Base-by-base conservation (phyloP, 2,888 invertebrate species). In the Daptonema setosum region DNA sequence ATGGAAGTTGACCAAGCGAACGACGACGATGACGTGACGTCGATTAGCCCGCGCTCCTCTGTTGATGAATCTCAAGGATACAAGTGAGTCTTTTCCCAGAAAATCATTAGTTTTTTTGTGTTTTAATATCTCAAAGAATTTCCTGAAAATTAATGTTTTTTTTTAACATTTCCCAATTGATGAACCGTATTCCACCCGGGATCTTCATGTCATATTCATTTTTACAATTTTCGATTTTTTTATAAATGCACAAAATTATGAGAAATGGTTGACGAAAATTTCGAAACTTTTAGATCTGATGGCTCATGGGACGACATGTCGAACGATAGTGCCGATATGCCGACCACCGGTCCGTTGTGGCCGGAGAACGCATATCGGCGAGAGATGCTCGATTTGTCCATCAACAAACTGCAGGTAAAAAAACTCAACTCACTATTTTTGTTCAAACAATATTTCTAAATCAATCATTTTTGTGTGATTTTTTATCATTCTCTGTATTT, bases 281-380 rank as follows among this genome's bases (percentile, higher is more conserved):
- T n/a, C n/a, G n/a, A n/a, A n/a, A n/a, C n/a, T 35, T 35, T 17
- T 17, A 35, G 35, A 35, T 35, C 35, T 35, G 35, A 35, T 17
- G 35, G 35, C 11, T 35, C 35, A 8, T 35, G 35, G 35, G 35
- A 35, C 35, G 35, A 35, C 35, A 17, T 11, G 35, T 35, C 35
- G 11, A 35, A 35, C 35, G 35, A 35, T 17, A 35, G 35, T 17
- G 8, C 17, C 35, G 35, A 35, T 17, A 17, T 11, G 17, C 35
- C 35, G 35, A 8, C 35, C 11, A 11, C 11, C 35, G 35, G 35
- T 8, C 35, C 35, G 17, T 35, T 35, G 35, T 35, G 35, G 47
- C 43, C 45, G 11, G 50, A 45, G 50, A 30, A 55, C 28, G 50
- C 55, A 17, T n/a, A 25, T 54, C n/a, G 26, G 5, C 50, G 54